phyloP scores from a whole-genome alignment of 2,113 vertebrate genomes.

The Kryptolebias marmoratus region DNA sequence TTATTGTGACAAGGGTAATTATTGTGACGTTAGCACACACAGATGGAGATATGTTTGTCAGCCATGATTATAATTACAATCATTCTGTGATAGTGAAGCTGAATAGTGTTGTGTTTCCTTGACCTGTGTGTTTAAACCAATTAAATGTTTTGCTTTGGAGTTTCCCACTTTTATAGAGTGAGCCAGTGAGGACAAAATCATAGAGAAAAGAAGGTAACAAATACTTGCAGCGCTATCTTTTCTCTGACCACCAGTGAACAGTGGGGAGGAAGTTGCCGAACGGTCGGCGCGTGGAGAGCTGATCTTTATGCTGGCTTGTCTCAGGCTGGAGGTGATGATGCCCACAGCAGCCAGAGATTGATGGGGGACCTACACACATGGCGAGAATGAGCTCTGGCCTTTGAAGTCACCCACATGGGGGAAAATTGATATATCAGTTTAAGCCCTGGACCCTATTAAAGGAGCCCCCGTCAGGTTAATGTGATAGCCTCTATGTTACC shows the following conservation, averaged over 20 bases:
- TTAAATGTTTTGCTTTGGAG: constrained; percentile 32
- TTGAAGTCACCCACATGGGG: constrained; percentile 94
- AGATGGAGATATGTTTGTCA: constrained; percentile 71
- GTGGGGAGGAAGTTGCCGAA: constrained; percentile 36
- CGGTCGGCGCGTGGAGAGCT: constrained; percentile 41
- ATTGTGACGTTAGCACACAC: constrained; percentile 61
- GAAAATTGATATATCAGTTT: constrained; percentile 96
- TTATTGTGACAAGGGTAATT: constrained; percentile 72
- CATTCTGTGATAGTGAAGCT: constrained; percentile 64
- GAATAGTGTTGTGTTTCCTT: constrained; percentile 61
- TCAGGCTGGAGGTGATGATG: constrained; percentile 76
- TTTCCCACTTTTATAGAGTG: constrained; percentile 15
- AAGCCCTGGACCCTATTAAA: constrained; percentile 95
- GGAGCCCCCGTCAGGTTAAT: constrained; percentile 86
- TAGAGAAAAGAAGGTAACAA: constrained; percentile 25
- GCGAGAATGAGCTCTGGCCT: constrained; percentile 86
- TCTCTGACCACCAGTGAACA: constrained; percentile 34
- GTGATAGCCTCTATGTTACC: constrained; percentile 81
- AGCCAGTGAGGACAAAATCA: neutral
- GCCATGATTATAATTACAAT: constrained; percentile 70
- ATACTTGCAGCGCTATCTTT: constrained; percentile 23
- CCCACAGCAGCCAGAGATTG: constrained; percentile 84
- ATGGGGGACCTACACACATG: constrained; percentile 90
- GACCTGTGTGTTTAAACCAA: constrained; percentile 64
- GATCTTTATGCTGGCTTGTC: constrained; percentile 71